Base-by-base conservation (phyloP, 2,888 invertebrate species). In the Poecilus cupreus region DNA sequence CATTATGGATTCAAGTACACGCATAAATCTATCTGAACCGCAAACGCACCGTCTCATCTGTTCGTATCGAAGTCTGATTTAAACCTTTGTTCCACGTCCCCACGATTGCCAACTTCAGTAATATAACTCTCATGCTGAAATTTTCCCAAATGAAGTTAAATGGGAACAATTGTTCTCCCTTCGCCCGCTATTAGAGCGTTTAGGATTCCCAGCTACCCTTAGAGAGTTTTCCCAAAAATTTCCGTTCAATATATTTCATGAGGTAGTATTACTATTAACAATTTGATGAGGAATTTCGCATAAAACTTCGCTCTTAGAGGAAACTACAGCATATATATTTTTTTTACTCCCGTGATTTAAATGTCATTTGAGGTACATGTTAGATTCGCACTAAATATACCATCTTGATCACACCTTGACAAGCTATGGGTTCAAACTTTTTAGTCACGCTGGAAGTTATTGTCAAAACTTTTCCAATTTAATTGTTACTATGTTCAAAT, bases 121-220 rank as follows among this genome's bases (percentile, higher is more conserved):
- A 54, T 20, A 54, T 20, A 22, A 20, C 13, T 60, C 22, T 6
- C 11, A 26, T 11, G n/a, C 13, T n/a, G 22, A 60, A 60, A 60
- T 60, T 60, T 32, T 32, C 26, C 60, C 24, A 60, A 54, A 60
- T 60, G 60, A 60, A 60, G 60, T 60, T 60, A 60, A 60, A 60
- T 60, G n/a, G 60, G 13, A 60, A 60, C 26, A 24, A 60, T 60
- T 26, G 60, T 60, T 60, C 26, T 60, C 13, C 22, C 60, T 24
- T 43, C 60, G n/a, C 5, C 13, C n/a, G 20, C 2, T 32, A 60
- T 57, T 57, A 60, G 13, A 24, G 26, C 60, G 22, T 54, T 54
- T 60, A 60, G 43, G 43, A 11, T 43, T 43, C 24, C 13, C 26
- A 26, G 13, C 43, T 60, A n/a, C 26, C 24, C 26, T 54, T 22